Evolutionary conservation across 2,888 invertebrate genomes (phyloP).

Genomic region (Tachina lurida): DNA sequence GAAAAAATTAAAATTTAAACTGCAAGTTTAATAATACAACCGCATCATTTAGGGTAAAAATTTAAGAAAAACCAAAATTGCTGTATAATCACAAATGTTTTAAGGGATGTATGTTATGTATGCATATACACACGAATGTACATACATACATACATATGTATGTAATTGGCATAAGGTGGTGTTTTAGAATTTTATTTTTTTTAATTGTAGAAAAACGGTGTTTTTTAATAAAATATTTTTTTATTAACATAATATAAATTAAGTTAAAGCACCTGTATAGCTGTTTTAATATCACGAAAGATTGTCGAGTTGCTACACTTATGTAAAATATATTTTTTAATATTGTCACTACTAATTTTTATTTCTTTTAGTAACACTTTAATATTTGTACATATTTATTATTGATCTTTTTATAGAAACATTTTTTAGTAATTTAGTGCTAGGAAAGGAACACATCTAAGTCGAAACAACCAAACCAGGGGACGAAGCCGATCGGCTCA

Average conservation of each 20-base stretch:
- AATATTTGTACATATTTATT: background rate
- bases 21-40: conserved; percentile 53
- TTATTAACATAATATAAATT: conserved; percentile 46
- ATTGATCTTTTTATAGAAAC: conserved; percentile 1
- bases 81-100: background rate
- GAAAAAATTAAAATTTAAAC: conserved; percentile 49
- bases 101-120: background rate
- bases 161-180: conserved; percentile 53
- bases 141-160: background rate
- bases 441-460: conserved; percentile 16
- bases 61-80: conserved; percentile 19
- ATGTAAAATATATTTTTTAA: conserved; percentile 44
- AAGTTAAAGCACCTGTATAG: conserved; percentile 66
- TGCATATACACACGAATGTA: background rate
- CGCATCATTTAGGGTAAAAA: conserved; percentile 43
- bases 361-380: conserved; percentile 8
- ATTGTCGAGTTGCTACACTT: conserved; percentile 49
- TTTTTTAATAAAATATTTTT: conserved; percentile 50
- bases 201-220: conserved; percentile 22
- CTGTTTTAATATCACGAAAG: conserved; percentile 52
- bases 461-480: conserved; percentile 64
- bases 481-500: no score
- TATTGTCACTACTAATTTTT: background rate
- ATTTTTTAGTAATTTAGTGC: background rate
- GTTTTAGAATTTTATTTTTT: conserved; percentile 30